Evolutionary conservation across 2,113 vertebrate genomes (phyloP).

Genomic region (Brienomyrus longianalis): DNA sequence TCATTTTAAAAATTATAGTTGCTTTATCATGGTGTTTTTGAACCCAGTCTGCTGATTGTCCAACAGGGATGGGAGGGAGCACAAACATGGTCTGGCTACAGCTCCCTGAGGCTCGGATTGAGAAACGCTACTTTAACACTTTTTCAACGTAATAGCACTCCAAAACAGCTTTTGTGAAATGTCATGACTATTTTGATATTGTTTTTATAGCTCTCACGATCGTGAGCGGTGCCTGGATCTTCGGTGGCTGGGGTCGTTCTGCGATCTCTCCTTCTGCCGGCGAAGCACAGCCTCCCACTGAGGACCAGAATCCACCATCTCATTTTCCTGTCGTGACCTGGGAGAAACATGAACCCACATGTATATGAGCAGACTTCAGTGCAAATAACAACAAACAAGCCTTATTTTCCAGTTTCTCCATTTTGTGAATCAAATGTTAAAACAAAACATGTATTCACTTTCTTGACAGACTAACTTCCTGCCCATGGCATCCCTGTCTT

Average conservation of each 20-base stretch:
- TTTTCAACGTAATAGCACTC: not conserved
- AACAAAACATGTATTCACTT: not conserved
- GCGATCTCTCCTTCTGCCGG: slow-evolving; percentile 71
- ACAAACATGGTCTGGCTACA: not conserved
- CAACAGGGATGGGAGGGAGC: not conserved
- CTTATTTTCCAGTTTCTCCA: not conserved
- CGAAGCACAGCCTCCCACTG: slow-evolving; percentile 80
- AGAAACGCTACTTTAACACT: not conserved
- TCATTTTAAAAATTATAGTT: not conserved
- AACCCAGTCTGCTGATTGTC: not conserved
- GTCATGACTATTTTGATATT: not conserved
- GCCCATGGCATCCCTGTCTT: not conserved
- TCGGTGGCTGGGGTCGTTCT: slow-evolving; percentile 64
- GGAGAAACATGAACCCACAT: not conserved
- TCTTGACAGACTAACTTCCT: not conserved
- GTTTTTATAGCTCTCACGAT: slow-evolving; percentile 56
- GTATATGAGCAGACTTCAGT: not conserved
- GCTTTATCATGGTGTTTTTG: not conserved
- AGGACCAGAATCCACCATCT: slow-evolving; percentile 75
- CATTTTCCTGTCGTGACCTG: slow-evolving; percentile 76
- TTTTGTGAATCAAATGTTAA: not conserved
- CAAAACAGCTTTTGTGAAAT: not conserved
- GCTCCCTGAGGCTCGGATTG: not conserved
- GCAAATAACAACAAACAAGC: not conserved
- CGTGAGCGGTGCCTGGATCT: slow-evolving; percentile 78